Evolutionary conservation across 2,888 invertebrate genomes (phyloP).

Genomic region (Mechanitis mazaeus): DNA sequence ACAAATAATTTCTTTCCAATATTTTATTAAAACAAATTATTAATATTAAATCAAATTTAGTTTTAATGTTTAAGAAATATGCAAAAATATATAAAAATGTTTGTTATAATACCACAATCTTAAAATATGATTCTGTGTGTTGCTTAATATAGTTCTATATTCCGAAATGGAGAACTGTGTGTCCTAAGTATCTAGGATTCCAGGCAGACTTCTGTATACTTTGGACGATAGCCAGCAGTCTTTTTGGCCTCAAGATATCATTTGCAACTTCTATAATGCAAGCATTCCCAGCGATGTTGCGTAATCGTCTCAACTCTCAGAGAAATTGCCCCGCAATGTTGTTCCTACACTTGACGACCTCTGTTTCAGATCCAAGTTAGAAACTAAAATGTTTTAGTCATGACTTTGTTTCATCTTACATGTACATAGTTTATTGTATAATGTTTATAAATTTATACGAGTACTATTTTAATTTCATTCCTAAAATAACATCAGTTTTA

Average conservation of each 20-base stretch:
- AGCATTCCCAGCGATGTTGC: constrained; percentile 48
- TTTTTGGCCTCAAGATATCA: constrained; percentile 75
- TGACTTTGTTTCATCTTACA: not conserved
- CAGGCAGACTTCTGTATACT: constrained; percentile 54
- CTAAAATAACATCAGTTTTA: too few relatives aligned
- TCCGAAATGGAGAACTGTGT: constrained; percentile 35
- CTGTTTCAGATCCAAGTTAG: constrained; percentile 10
- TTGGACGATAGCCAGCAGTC: constrained; percentile 67
- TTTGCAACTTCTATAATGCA: constrained; percentile 60
- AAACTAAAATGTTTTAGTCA: constrained; percentile 10
- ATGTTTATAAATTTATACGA: too few relatives aligned
- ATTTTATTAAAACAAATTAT: too few relatives aligned
- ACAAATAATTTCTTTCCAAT: too few relatives aligned
- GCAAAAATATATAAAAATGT: too few relatives aligned
- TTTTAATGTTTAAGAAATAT: too few relatives aligned
- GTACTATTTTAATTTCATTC: too few relatives aligned
- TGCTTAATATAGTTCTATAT: not conserved
- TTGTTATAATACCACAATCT: too few relatives aligned
- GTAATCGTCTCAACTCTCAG: constrained; percentile 33
- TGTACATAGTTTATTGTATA: too few relatives aligned
- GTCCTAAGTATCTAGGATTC: constrained; percentile 41
- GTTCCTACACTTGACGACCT: constrained; percentile 15
- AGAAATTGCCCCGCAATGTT: constrained; percentile 12
- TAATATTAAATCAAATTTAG: too few relatives aligned
- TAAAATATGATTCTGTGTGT: too few relatives aligned